Evolutionary conservation across 2,888 invertebrate species (phyloP), one percentile per base, ranked within the genome.

Genomic region (Pharmacophagus antenor): DNA sequence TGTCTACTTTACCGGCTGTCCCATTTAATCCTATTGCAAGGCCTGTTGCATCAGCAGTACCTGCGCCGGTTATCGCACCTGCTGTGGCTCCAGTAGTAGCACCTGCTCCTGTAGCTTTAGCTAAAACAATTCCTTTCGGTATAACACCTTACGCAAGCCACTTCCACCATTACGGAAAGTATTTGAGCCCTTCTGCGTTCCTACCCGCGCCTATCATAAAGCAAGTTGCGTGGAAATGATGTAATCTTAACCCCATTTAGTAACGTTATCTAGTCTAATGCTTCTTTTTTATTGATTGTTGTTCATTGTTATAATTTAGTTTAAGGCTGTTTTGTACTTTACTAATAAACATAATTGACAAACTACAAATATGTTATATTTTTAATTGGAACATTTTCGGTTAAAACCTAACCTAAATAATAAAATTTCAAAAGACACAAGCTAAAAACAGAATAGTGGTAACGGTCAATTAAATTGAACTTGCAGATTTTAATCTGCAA

Each of bases 191-290:
- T 12, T 71, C 73, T 1, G 80, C 79, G 7, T 67, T 74, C 31
- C 67, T 76, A 17, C 80, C 83, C 2, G 67, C 74, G 10, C 79
- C 75, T 37, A 27, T 76, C 48, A 52, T 77, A 7, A 85, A 78
- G 72, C 80, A 88, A 66, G 69, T 65, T 56, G 86, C 86, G 63
- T 89, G 88, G 88, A 86, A 89, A 77, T 88, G 70, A 85, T 64
- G 70, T 76, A 80, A 76, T 77, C 70, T 68, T 61, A 63, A 62
- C 5, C 44, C n/a, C 25, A 12, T 4, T 2, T n/a, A n/a, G 50
- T 61, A 62, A 52, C 55, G 62, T 63, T 62, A 60, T 57, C 56
- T 65, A 62, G 61, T 62, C 62, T 62, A 63, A 59, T 57, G 62
- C 64, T 68, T 61, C 67, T 72, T 63, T 12, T 51, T 61, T 51